Evolutionary conservation across 2,888 invertebrate species (phyloP), one percentile per base, ranked within the genome.

Genomic region (Folsomia manolachei): DNA sequence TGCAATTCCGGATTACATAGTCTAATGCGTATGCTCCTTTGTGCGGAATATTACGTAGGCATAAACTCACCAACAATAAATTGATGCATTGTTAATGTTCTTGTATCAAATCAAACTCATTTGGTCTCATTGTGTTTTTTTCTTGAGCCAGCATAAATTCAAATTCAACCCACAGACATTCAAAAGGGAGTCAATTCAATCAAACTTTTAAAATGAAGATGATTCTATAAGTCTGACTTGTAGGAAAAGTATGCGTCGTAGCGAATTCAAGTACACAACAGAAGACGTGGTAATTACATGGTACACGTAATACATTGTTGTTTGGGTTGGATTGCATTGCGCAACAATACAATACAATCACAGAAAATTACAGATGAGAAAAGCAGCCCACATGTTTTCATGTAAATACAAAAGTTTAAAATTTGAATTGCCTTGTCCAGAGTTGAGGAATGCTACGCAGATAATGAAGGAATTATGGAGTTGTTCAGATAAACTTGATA

Each of bases 271-370:
- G 56, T 56, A 56, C 56, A 56, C 7, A 21, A n/a, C 7, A 39
- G 7, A 56, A 56, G 56, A 56, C 11, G 56, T 24, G 9, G 60
- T 67, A 67, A 67, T 67, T 67, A 53, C 67, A 67, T 66, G 65
- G 65, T 66, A 52, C n/a, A n/a, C n/a, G n/a, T 64, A 7, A 67
- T 53, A 56, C 26, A 52, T 7, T 67, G 25, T 67, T 67, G 26
- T 23, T 19, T 62, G 4, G 67, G 23, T n/a, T n/a, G n/a, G n/a
- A n/a, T n/a, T 66, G 66, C 52, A 39, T 67, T 67, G 53, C 67
- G 26, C 56, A 67, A 67, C 56, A 67, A n/a, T n/a, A n/a, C n/a
- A 39, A 56, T 27, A 27, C 67, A 56, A 60, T 24, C 62, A 62
- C 11, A 24, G 23, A 62, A 62, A 62, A 19, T 39, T 39, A 39